Base-by-base conservation (phyloP, 2,888 invertebrate species). In the Fragum sueziense region DNA sequence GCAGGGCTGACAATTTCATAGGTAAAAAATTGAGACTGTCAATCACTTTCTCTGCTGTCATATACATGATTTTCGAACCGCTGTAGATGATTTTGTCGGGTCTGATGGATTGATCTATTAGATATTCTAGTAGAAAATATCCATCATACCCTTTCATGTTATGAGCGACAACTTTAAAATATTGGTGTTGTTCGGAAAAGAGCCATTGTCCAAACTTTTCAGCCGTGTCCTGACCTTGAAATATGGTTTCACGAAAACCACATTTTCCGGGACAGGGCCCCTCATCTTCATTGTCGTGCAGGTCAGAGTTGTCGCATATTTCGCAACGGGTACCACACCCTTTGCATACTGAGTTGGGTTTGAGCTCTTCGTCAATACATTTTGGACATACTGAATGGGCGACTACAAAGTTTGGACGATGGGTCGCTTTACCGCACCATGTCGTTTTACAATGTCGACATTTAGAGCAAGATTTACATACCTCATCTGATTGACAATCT, bases 121-220 rank as follows among this genome's bases (percentile, higher is more conserved):
- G 62, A 47, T 79, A 80, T 67, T 84, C 80, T 33, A 84, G 62
- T 2, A 85, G 41, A 34, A 78, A 79, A 34, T 77, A 76, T 6
- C 75, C 73, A 29, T 85, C 83, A 61, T 79, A 81, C 7, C 77
- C 75, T 65, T 80, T 81, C 67, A 75, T 72, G 52, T 82, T 82
- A 57, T 80, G 82, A 14, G 76, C 75, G 4, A 85, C 31, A 25
- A 71, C 74, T n/a, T 67, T 82, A 31, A 76, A 77, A 20, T 78
- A 57, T 59, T 67, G 61, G 51, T 78, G 76, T 29, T 73, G 62
- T 2, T 70, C 69, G 1, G 71, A 52, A 70, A 82, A 82, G 6
- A 85, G 33, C 76, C 79, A 82, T 54, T 70, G 0, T 22, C 83
- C 71, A 59, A 83, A 77, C n/a, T 73, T 67, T 22, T 37, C 17